Percentiles rank a stretch among this genome's conserved stretches.
These are phyloP conservation scores for Cherax destructor DNA, from an alignment of 1,140 invertebrate genomes.

Conservation along the genomic window DNA sequence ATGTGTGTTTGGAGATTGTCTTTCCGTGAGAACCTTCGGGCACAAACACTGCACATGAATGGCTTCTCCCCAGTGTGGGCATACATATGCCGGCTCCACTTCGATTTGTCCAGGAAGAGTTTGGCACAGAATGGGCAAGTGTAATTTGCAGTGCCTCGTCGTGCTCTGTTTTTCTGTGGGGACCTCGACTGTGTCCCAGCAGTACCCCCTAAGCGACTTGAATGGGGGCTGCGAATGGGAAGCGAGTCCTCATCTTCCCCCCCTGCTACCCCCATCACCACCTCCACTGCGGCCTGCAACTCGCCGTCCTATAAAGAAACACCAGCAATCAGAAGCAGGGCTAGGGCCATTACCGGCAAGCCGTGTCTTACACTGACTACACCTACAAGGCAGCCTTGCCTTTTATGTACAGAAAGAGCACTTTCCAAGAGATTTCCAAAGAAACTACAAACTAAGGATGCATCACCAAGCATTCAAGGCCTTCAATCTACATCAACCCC, in stretches of 20 bases:
- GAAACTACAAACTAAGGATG: conserved; percentile 19
- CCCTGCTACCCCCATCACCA: conserved; percentile 57
- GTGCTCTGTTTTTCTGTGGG: conserved; percentile 44
- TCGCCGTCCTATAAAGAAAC: conserved; percentile 67
- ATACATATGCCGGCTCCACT: conserved; percentile 62
- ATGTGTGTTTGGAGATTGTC: conserved; percentile 63
- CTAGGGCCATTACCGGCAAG: conserved; percentile 2
- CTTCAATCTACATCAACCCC: conserved; percentile 12
- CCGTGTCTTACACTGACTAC: conserved; percentile 41
- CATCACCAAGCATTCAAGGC: conserved; percentile 3
- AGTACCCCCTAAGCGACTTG: conserved; percentile 23
- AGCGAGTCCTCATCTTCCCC: conserved; percentile 63
- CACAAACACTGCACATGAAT: conserved; percentile 46
- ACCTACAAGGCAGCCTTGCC: conserved; percentile 15
- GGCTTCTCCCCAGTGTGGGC: conserved; percentile 67
- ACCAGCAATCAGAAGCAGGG: conserved; percentile 61
- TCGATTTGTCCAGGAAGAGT: conserved; percentile 65
- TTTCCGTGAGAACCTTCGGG: conserved; percentile 50
- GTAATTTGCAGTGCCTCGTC: conserved; percentile 53
- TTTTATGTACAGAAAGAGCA: neutral
- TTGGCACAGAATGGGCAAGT: conserved; percentile 55
- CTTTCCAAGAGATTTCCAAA: neutral
- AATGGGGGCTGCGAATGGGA: conserved; percentile 46
- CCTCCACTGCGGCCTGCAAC: conserved; percentile 63
- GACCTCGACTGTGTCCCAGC: conserved; percentile 5